A percentile compares a stretch with the other conserved stretches of the same genome.
Evolutionary conservation across 2,113 vertebrate genomes (phyloP).

Genomic region (Vicugna pacos): DNA sequence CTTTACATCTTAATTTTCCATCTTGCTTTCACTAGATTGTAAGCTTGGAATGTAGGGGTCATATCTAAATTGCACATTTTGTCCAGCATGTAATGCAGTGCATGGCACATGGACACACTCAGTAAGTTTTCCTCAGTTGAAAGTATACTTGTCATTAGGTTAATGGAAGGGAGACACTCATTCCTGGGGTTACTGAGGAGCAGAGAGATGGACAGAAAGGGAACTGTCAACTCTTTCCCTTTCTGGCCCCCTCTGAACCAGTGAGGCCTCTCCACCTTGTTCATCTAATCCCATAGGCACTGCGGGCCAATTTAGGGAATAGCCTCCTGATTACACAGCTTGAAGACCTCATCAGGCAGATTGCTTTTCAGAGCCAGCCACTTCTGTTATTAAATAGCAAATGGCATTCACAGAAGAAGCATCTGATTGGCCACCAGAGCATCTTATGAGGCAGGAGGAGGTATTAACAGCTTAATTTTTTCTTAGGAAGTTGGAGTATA

Average conservation of each 20-base stretch:
- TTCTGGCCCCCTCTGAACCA: background rate
- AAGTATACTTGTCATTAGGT: background rate
- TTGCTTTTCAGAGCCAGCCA: slow-evolving; percentile 78
- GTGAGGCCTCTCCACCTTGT: slow-evolving; percentile 43
- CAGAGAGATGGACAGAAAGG: background rate
- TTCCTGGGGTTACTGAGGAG: background rate
- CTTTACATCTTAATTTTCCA: slow-evolving; percentile 2
- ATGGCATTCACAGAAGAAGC: slow-evolving; percentile 71
- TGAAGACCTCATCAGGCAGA: slow-evolving; percentile 81
- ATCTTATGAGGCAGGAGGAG: slow-evolving; percentile 71
- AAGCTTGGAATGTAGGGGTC: background rate
- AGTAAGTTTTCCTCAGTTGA: background rate
- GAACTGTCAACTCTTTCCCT: background rate
- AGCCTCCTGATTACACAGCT: slow-evolving; percentile 81
- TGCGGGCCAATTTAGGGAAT: slow-evolving; percentile 76
- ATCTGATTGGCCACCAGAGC: slow-evolving; percentile 74
- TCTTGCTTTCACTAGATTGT: background rate
- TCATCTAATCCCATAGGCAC: slow-evolving; percentile 69
- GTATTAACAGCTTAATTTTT: slow-evolving; percentile 75
- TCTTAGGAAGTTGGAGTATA: slow-evolving; percentile 67
- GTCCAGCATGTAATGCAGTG: background rate
- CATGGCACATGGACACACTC: background rate
- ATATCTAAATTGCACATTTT: background rate
- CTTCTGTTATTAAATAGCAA: slow-evolving; percentile 81
- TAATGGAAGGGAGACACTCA: slow-evolving; percentile 7